Base-by-base conservation (phyloP, 2,888 invertebrate genomes). In the Coleophora deauratella region DNA sequence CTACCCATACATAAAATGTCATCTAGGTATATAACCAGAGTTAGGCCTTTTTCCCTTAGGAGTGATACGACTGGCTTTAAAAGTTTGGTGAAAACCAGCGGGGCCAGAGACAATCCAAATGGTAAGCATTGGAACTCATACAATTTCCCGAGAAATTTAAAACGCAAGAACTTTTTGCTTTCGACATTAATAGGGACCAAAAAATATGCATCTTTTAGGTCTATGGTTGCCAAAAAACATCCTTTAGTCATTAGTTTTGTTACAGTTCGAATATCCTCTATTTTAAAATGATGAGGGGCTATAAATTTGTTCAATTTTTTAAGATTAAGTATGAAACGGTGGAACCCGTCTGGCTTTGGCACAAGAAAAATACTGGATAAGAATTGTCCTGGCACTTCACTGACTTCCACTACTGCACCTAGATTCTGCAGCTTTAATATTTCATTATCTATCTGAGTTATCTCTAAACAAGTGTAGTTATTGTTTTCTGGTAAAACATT, bases 51-150 rank as follows among this genome's bases (percentile, higher is more conserved):
- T 36, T 21, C 38, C 34, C 48, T 38, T n/a, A 45, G 38, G 27
- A 21, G 37, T 13, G 42, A 9, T 7, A 43, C 27, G 4, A 49
- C 42, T 2, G 43, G 44, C 35, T 40, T 47, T 13, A 47, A 10
- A 0, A 47, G 38, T 35, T 47, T 47, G 6, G 46, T 46, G n/a
- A 50, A 47, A 31, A 43, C 37, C 9, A 37, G 33, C 3, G 47
- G 46, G 2, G 50, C 47, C 9, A 40, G 21, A 9, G 36, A 44
- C 0, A 47, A 21, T 9, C 49, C 47, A 27, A 44, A 44, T 2
- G 46, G 47, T 13, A 47, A 12, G 15, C 44, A 47, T 15, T 45
- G 38, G 33, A 50, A 50, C 12, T 50, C 44, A n/a, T 40, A 50
- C n/a, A 31, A 37, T 14, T 15, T 9, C 0, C 33, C 28, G 3